Conservation (phyloP, 2,113 vertebrate species). For the Agelaius phoeniceus region DNA sequence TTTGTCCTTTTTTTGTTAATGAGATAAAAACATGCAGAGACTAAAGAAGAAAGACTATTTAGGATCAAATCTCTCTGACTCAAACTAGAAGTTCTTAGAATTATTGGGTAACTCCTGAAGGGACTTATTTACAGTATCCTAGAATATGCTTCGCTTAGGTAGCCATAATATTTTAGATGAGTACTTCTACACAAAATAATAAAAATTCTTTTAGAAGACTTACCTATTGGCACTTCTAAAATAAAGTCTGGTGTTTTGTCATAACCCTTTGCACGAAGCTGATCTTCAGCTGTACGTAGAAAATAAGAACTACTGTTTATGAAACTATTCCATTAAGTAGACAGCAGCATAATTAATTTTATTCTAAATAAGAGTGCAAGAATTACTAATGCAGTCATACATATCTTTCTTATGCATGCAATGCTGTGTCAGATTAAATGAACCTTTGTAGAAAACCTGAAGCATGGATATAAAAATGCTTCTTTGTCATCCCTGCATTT, state of each 20-base stretch:
- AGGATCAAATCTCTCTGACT: not conserved
- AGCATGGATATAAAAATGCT: conserved; percentile 73
- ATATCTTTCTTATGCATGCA: conserved; percentile 69
- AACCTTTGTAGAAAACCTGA: conserved; percentile 75
- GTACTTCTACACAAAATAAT: not conserved
- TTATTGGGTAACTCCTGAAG: not conserved
- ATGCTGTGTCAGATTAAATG: conserved; percentile 75
- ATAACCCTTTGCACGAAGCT: conserved; percentile 94
- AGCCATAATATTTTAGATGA: not conserved
- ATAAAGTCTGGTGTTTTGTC: conserved; percentile 99
- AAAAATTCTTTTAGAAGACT: conserved; percentile 66
- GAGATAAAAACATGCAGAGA: not conserved
- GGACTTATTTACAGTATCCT: not conserved
- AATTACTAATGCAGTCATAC: conserved; percentile 72
- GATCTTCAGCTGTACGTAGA: conserved; percentile 89
- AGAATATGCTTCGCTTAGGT: not conserved
- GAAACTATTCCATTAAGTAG: conserved; percentile 65
- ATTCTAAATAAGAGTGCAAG: conserved; percentile 71
- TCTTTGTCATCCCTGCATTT: conserved; percentile 74
- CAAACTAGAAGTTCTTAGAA: not conserved
- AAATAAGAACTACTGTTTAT: conserved; percentile 69
- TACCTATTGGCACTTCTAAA: conserved; percentile 95
- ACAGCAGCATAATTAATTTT: conserved; percentile 75
- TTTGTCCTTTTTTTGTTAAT: not conserved
- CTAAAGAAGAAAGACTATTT: not conserved